phyloP scores from a whole-genome alignment of 1,140 invertebrate genomes.

The Drosophila oshimai region DNA sequence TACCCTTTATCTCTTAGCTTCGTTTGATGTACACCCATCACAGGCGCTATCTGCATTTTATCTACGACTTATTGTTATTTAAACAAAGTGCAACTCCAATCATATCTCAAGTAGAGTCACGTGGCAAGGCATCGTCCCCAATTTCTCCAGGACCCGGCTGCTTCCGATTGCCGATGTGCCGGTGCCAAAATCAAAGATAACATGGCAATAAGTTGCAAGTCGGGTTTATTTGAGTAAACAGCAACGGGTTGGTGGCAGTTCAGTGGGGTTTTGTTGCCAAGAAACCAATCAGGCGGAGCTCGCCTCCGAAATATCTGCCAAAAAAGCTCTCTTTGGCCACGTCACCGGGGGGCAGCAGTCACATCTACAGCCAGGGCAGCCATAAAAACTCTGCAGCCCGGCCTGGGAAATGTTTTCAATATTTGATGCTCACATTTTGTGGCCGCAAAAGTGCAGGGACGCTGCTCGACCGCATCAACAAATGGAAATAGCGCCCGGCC shows the following conservation, averaged over 20 bases:
- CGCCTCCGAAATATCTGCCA: conserved; percentile 4
- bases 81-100: not conserved
- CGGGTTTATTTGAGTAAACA: conserved; percentile 37
- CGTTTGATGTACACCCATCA: not conserved
- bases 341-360: conserved; percentile 9
- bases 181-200: conserved; percentile 50
- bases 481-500: conserved; percentile 43
- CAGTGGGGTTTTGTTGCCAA: conserved; percentile 47
- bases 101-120: not conserved
- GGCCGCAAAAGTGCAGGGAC: conserved; percentile 65
- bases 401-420: conserved; percentile 53
- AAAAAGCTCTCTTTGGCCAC: conserved; percentile 29
- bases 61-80: not conserved
- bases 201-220: conserved; percentile 51
- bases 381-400: conserved; percentile 17
- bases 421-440: conserved; percentile 71
- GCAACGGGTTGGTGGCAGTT: conserved; percentile 19
- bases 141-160: not conserved
- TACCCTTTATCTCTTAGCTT: not conserved
- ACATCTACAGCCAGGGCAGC: not conserved
- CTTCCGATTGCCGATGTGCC: not conserved
- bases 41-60: not conserved
- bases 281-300: conserved; percentile 60
- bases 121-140: not conserved
- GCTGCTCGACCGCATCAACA: conserved; percentile 55